Base-by-base conservation (phyloP, 2,113 vertebrate species). In the Calyptommatus sinebrachiatus region DNA sequence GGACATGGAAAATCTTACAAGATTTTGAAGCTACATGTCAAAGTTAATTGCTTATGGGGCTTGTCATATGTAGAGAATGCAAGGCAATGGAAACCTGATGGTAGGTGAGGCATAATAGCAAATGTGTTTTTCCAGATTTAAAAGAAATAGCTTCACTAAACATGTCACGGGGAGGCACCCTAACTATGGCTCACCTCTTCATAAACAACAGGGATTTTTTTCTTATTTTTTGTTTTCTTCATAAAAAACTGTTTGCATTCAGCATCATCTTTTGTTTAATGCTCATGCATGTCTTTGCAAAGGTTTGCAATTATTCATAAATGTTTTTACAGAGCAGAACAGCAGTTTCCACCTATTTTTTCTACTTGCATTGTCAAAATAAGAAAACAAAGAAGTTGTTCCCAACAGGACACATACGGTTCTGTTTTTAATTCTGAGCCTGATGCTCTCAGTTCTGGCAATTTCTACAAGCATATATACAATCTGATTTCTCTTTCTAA, bases 401-500 rank as follows among this genome's bases (percentile, higher is more conserved):
- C 26, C 26, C 45, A 78, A 62, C 35, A 61, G 50, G 50, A 70
- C 9, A 5, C 67, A 46, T 78, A 50, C 68, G 77, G 45, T 41
- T 84, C 28, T 72, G 73, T 48, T 11, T 1, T 71, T 24, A 11
- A 67, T 60, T 85, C 68, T 35, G 4, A 77, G 7, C 75, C 76
- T 86, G 81, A 80, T 79, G 35, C 72, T 86, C 71, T 77, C 20
- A 71, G 18, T 83, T 86, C 69, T 88, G 73, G 31, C 67, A n/a
- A 21, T 61, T 78, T 35, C 53, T 20, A 78, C 53, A 71, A 41
- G 28, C 11, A 26, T 71, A 78, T 46, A 87, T 79, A 84, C 82
- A 70, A 57, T 84, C 71, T 82, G 77, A 79, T 91, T 85, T 87
- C 72, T 89, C 48, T 87, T 81, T 83, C 73, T 71, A 83, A 81